Base-by-base conservation (phyloP, 2,113 vertebrate species). In the Hirundichthys speculiger region DNA sequence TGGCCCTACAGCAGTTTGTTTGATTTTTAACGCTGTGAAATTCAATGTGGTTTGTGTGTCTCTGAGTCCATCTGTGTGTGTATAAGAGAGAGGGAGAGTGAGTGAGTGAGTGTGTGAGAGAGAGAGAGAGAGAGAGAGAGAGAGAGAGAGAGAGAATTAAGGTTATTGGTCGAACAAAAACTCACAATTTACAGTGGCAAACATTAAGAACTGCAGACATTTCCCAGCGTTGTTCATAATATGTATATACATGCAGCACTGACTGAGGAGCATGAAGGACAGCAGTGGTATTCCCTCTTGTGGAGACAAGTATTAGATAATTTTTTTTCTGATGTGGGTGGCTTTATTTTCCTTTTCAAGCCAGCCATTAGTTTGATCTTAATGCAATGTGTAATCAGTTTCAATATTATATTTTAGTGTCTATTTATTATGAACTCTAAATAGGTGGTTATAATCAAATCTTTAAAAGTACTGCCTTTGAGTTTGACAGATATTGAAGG, bases 1-100 rank as follows among this genome's bases (percentile, higher is more conserved):
- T 53, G 47, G 68, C 64, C 67, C 64, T 34, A 57, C 24, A 72
- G 82, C 64, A 38, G 59, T 66, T 71, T 75, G 68, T 58, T 78
- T 80, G 61, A 76, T 65, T 76, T 70, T 21, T 34, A 61, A 50
- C 60, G 50, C 24, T 34, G 22, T 55, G 14, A 57, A 62, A 62
- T 59, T 64, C 11, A 46, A 19, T 62, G 14, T 77, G 11, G 30
- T 78, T 48, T 50, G 34, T 53, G 27, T n/a, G 50, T 58, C 15
- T 61, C 48, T 50, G 53, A 55, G 43, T 49, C 20, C 63, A 47
- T 50, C 13, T 38, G 34, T 16, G 20, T 55, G 15, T 24, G 54
- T n/a, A n/a, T n/a, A n/a, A n/a, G n/a, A n/a, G n/a, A n/a, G n/a
- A n/a, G n/a, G n/a, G n/a, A n/a, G n/a, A 41, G 49, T 21, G 55